Percentiles rank a stretch among this genome's conserved stretches.
Conservation (phyloP, 1,140 invertebrate species). For the Arctopsyche grandis region DNA sequence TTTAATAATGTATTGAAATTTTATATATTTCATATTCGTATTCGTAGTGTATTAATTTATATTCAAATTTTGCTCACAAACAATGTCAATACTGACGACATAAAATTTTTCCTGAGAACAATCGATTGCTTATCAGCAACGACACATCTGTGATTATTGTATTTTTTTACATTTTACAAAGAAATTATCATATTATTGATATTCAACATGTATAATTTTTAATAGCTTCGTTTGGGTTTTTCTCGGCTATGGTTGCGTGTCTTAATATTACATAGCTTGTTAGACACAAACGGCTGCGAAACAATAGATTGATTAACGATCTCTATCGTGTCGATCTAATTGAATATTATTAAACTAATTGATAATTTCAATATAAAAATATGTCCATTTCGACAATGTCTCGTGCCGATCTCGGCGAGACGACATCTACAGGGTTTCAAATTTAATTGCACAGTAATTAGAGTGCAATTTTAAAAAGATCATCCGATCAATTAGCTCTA, state of each 20-base stretch:
- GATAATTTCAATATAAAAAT: neutral
- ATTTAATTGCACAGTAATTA: neutral
- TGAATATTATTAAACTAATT: slow-evolving; percentile 13
- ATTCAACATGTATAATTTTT: neutral
- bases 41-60: no score
- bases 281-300: neutral
- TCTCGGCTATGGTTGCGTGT: neutral
- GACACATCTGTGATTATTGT: neutral
- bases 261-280: neutral
- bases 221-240: slow-evolving; percentile 2
- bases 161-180: neutral
- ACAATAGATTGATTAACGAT: neutral
- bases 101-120: no score
- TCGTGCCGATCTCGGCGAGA: neutral
- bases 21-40: no score
- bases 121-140: neutral
- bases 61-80: no score
- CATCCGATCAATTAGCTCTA: neutral
- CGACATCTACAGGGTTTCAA: neutral
- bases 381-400: neutral
- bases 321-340: slow-evolving; percentile 5
- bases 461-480: no score
- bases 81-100: no score
- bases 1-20: no score
- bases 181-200: slow-evolving; percentile 3